Evolutionary conservation across 1,140 invertebrate genomes (phyloP).

Genomic region (Oryctes rhinoceros): DNA sequence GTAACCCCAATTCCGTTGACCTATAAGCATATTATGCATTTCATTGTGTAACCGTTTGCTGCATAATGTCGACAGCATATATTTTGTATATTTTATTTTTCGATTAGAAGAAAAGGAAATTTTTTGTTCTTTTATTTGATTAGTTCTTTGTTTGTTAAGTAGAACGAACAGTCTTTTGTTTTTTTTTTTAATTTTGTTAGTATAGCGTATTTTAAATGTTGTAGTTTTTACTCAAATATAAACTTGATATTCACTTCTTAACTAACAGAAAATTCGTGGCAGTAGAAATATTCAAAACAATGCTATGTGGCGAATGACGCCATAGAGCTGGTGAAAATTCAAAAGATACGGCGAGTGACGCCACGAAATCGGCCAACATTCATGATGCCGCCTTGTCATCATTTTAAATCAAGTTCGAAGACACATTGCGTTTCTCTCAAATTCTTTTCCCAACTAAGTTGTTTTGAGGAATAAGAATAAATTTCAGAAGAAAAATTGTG

Average conservation of each 20-base stretch:
- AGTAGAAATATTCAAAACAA: no score
- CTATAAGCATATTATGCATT: conserved; percentile 34
- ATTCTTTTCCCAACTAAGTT: no score
- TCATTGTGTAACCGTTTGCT: conserved; percentile 12
- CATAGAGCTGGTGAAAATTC: no score
- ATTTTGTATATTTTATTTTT: neutral
- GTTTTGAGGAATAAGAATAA: no score
- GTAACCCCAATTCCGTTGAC: conserved; percentile 5
- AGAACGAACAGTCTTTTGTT: neutral
- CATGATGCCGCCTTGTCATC: no score
- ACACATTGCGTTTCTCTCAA: no score
- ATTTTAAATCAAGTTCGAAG: no score
- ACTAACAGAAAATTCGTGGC: no score
- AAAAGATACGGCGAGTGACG: no score
- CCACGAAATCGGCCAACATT: no score
- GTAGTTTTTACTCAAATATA: conserved; percentile 14
- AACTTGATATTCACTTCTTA: neutral
- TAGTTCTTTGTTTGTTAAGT: neutral
- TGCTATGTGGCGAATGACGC: no score
- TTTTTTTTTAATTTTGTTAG: neutral
- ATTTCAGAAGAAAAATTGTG: no score
- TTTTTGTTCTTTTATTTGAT: neutral
- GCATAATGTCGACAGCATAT: conserved; percentile 30
- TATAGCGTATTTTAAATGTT: neutral
- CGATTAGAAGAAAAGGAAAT: neutral